Base-by-base conservation (phyloP, 2,113 vertebrate species). In the Anolis carolinensis region DNA sequence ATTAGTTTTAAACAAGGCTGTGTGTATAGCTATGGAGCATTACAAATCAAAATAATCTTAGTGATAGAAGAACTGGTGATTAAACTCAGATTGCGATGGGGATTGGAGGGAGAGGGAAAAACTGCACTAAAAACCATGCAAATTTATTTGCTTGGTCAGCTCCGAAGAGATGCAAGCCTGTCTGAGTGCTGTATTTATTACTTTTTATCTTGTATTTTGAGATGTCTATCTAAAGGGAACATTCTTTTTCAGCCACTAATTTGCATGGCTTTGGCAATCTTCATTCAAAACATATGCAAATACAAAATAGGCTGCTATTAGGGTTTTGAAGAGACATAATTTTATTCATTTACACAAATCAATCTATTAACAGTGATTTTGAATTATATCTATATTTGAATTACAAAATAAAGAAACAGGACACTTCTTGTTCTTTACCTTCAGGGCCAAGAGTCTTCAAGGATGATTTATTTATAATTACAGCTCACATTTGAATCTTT, bases 221-320 rank as follows among this genome's bases (percentile, higher is more conserved):
- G 91, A 92, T 91, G 81, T 72, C 81, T 93, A 94, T 94, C 96
- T 95, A 89, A 95, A 94, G 93, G 84, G 90, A 84, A 81, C 82
- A 78, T 89, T 87, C 85, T 94, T 95, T 91, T 92, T 93, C 88
- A 92, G 71, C 23, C 84, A 93, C 92, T 95, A 89, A 81, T 97
- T 97, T 97, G 97, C 96, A 97, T 97, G 90, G 79, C 86, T 91
- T 90, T 93, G 90, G 93, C 95, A 94, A 95, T 89, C 84, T 93
- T 92, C 90, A 96, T 96, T 96, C 96, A 97, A 96, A 96, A 75
- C 50, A 72, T 86, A 97, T 97, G 97, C 97, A 97, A 97, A 97
- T 97, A 88, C 44, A 86, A 86, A 92, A 93, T 91, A 84, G 91
- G 88, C 94, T 95, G 91, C 90, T 93, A 89, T 92, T 92, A 93